Evolutionary conservation across 1,140 invertebrate species (phyloP).

Genomic region (Neodiprion pinetum): DNA sequence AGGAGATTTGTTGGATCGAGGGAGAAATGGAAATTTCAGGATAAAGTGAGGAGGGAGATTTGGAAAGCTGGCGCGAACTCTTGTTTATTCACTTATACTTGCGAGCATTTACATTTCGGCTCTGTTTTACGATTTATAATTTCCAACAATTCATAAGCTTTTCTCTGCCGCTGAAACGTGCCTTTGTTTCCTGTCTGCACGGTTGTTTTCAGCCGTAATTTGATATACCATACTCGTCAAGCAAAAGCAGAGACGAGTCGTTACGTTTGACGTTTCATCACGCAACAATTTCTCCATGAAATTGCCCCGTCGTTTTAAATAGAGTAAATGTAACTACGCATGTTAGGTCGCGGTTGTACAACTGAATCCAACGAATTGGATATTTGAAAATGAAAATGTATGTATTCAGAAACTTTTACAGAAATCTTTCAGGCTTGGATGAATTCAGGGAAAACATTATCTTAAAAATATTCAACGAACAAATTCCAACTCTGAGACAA

Average conservation of each 20-base stretch:
- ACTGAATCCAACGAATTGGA: no score
- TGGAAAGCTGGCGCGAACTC: neutral
- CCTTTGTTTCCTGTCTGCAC: neutral
- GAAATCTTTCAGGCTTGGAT: no score
- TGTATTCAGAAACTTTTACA: no score
- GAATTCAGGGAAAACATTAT: no score
- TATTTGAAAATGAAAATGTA: no score
- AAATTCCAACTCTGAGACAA: no score
- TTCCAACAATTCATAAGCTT: slow-evolving; percentile 3
- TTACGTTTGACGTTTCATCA: neutral
- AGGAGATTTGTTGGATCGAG: neutral
- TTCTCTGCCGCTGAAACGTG: neutral
- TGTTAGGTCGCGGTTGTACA: no score
- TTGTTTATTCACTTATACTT: neutral
- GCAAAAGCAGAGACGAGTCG: neutral
- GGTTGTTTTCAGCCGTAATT: neutral
- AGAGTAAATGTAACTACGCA: no score
- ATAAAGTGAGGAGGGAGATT: neutral
- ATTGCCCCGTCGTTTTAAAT: neutral
- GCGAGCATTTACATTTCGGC: neutral
- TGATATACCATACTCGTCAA: neutral
- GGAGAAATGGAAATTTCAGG: slow-evolving; percentile 3
- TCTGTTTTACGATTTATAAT: neutral
- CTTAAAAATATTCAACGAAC: no score
- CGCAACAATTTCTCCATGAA: neutral